These are phyloP conservation scores for Toxotes lorentzi DNA, from an alignment of 2,797 vertebrate genomes.

Conservation along the genomic window DNA sequence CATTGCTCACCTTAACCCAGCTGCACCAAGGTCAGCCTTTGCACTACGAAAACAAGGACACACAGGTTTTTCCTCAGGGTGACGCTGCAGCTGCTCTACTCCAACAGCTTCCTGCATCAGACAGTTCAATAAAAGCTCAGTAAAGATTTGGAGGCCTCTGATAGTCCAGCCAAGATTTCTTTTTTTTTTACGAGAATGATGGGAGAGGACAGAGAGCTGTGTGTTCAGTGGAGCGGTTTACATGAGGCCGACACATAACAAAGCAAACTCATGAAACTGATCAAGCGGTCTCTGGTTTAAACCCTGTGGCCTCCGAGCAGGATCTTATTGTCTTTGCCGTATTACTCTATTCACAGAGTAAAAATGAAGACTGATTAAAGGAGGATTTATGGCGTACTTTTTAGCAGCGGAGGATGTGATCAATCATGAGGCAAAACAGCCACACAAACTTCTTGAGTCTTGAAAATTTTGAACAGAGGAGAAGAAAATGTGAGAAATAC, in stretches of 20 bases:
- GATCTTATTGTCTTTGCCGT: neutral
- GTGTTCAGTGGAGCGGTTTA: constrained; percentile 57
- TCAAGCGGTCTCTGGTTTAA: constrained; percentile 26
- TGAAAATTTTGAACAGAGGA: neutral
- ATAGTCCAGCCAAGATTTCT: constrained; percentile 44
- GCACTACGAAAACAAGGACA: constrained; percentile 46
- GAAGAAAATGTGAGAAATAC: neutral
- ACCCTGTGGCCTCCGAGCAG: constrained; percentile 11
- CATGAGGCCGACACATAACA: constrained; percentile 38
- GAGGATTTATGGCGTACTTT: neutral
- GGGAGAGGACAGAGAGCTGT: constrained; percentile 21
- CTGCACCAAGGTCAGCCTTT: constrained; percentile 54
- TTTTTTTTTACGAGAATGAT: constrained; percentile 51
- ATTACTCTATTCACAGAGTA: neutral
- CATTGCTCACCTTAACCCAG: constrained; percentile 64
- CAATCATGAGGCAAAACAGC: neutral
- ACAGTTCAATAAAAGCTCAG: constrained; percentile 64
- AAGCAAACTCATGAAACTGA: constrained; percentile 36
- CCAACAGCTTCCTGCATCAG: constrained; percentile 25
- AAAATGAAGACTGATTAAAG: neutral
- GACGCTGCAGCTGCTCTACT: constrained; percentile 36
- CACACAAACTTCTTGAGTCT: neutral
- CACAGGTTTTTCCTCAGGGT: constrained; percentile 27
- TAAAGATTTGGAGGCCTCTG: constrained; percentile 55
- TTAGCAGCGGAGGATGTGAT: neutral